Percentiles rank a stretch among this genome's conserved stretches.
phyloP scores from a whole-genome alignment of 2,888 invertebrate genomes.

The Smittia aterrima region DNA sequence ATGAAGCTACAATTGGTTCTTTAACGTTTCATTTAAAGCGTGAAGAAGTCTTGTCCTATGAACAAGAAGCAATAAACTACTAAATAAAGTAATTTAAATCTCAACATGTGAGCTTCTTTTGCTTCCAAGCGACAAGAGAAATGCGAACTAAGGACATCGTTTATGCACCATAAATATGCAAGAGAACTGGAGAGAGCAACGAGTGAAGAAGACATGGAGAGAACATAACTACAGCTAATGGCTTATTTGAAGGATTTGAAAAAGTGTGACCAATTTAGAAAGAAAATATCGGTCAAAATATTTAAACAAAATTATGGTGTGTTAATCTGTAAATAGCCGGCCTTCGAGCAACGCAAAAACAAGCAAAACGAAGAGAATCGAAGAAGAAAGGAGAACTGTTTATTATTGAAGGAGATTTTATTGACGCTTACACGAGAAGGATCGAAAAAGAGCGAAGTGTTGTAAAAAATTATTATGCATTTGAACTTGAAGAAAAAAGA shows the following conservation, averaged over 20 bases:
- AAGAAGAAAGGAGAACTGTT: background rate
- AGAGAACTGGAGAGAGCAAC: background rate
- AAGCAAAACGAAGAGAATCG: background rate
- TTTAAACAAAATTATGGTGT: slow-evolving; percentile 37
- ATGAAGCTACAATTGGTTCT: no score
- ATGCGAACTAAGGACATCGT: background rate
- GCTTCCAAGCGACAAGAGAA: background rate
- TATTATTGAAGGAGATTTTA: background rate
- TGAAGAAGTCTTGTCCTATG: no score
- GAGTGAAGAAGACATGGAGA: slow-evolving; percentile 19
- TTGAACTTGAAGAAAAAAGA: background rate
- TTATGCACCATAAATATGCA: background rate
- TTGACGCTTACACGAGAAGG: slow-evolving; percentile 33
- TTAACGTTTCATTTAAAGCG: no score
- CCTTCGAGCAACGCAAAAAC: background rate
- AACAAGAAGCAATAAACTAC: slow-evolving; percentile 26
- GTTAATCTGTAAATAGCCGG: slow-evolving; percentile 36
- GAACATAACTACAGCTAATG: slow-evolving; percentile 36
- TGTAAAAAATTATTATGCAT: background rate
- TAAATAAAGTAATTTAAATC: slow-evolving; percentile 39
- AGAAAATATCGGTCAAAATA: slow-evolving; percentile 40
- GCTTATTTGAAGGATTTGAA: slow-evolving; percentile 33
- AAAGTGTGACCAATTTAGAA: slow-evolving; percentile 40
- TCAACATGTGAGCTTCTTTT: slow-evolving; percentile 28
- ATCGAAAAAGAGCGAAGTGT: background rate